Conservation (phyloP, 2,888 invertebrate species). For the Agrochola macilenta region DNA sequence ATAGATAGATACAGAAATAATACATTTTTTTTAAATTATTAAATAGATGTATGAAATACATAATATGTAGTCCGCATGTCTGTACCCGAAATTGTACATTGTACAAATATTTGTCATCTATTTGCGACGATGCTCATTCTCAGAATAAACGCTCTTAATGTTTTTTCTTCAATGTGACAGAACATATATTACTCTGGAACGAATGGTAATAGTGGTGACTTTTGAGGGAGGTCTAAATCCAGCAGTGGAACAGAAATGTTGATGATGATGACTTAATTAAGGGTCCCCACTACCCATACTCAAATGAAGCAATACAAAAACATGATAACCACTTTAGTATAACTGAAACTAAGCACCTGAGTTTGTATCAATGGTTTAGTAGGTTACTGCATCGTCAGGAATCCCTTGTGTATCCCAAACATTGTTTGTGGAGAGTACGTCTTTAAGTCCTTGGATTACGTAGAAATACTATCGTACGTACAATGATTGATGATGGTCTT, state of each 20-base stretch:
- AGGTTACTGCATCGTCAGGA: background rate
- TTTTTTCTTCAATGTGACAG: background rate
- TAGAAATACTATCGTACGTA: background rate
- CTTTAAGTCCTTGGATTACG: conserved; percentile 22
- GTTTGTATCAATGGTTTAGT: background rate
- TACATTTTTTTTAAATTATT: no score
- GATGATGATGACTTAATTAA: background rate
- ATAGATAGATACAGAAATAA: no score
- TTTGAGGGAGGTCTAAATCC: background rate
- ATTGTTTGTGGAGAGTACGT: conserved; percentile 25
- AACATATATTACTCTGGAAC: background rate
- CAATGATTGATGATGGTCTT: conserved; percentile 37
- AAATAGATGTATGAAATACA: no score
- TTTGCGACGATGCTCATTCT: no score
- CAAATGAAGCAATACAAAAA: background rate
- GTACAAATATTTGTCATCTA: no score
- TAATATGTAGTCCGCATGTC: no score
- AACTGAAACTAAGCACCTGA: background rate
- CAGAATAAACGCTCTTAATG: background rate
- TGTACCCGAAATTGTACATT: no score
- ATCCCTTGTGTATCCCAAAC: conserved; percentile 15
- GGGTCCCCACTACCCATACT: background rate
- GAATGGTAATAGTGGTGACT: background rate
- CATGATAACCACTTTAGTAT: background rate
- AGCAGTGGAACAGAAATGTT: background rate